Evolutionary conservation across 1,140 invertebrate species (phyloP), one percentile per base, ranked within the genome.

Genomic region (Drosophila persimilis): DNA sequence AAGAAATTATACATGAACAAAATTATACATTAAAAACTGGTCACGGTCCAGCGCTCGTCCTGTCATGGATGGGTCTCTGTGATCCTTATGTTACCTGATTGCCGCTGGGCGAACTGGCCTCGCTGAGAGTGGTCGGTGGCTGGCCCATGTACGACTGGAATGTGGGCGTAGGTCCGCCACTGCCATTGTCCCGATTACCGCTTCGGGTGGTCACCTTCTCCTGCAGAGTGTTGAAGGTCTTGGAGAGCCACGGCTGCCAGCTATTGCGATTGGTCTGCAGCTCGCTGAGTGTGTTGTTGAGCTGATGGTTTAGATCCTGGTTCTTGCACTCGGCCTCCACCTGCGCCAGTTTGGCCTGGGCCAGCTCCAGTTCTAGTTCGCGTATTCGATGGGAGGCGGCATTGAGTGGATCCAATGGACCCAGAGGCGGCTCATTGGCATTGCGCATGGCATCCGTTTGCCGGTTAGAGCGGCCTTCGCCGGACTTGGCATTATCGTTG

Each of bases 291-390:
- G 97, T 95, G 0, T 96, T 94, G 81, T 95, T 95, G 47, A 99
- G 92, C 89, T 98, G 96, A 93, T 99, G 98, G n/a, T 95, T 97
- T 41, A 99, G 92, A 92, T 98, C 97, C 95, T 99, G 97, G 93
- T 98, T 99, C 80, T 96, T 95, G 93, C 98, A 99, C 92, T 99
- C 97, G 0, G 98, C 96, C 92, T 99, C 98, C 3, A 99, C 99
- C 57, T 99, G 95, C 0, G 97, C 98, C 69, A 99, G 93, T 91
- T 99, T 99, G 0, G 98, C 98, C 90, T 98, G 96, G 3, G 98
- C 98, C 59, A 99, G 92, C 90, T 99, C 98, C 51, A 99, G 92
- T 91, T 99, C 98, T 22, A 99, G 92, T 91, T 99, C 97, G 9
- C 96, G 94, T 56, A 99, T 95, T 72, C 96, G 93, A 76, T 96